Conservation (phyloP, 2,888 invertebrate species). For the Cerastis rubricosa region DNA sequence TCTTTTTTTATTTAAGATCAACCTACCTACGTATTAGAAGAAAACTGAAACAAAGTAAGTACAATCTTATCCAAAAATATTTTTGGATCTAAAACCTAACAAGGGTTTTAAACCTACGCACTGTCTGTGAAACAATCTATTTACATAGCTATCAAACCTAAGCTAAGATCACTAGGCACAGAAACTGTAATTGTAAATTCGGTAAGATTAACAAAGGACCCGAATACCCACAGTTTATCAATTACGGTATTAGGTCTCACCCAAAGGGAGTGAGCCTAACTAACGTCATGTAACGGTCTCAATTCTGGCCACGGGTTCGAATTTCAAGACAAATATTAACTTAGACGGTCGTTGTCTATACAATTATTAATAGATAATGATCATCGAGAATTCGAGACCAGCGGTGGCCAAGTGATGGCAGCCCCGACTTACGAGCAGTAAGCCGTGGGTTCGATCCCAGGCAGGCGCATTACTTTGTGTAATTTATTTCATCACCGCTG, state of each 20-base stretch:
- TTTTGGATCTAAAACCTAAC: no score
- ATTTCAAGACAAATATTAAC: conserved; percentile 21
- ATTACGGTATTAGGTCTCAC: conserved; percentile 36
- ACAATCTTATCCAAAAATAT: not conserved
- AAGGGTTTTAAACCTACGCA: not conserved
- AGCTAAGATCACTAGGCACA: not conserved
- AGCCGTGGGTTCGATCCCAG: no score
- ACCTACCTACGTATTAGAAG: not conserved
- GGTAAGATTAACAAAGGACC: conserved; percentile 30
- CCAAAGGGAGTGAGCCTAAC: conserved; percentile 33
- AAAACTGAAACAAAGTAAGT: not conserved
- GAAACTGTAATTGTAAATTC: conserved; percentile 40
- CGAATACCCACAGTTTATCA: conserved; percentile 37
- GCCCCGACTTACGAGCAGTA: no score
- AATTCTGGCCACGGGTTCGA: not conserved
- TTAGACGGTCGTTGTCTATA: not conserved
- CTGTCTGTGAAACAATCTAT: not conserved
- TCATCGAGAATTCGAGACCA: no score
- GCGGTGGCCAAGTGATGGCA: no score
- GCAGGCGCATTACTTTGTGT: no score
- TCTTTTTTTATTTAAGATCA: not conserved
- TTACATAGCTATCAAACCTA: not conserved
- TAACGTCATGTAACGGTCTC: not conserved
- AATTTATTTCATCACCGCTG: no score
- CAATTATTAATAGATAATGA: no score